A percentile compares a stretch with the other conserved stretches of the same genome.
Conservation (phyloP, 2,888 invertebrate species). For the Oscheius sp. region DNA sequence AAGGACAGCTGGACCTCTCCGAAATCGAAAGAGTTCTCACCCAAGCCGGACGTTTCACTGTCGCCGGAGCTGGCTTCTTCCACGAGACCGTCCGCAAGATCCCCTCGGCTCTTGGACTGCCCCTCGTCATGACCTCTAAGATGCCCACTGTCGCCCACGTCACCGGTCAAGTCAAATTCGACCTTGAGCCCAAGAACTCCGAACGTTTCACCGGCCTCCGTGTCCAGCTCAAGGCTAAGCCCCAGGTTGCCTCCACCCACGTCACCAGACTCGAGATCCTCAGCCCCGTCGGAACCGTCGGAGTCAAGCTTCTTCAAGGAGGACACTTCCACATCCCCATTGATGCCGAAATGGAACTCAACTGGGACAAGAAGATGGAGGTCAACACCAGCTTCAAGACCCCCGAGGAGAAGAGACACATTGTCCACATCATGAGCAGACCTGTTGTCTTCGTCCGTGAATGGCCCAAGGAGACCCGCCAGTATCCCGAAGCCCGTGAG, state of each 20-base stretch:
- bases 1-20: conserved; percentile 50
- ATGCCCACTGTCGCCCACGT: conserved; percentile 56
- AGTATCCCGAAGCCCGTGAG: conserved; percentile 54
- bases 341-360: conserved; percentile 43
- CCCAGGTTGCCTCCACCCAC: conserved; percentile 59
- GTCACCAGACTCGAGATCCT: conserved; percentile 49
- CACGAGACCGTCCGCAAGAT: conserved; percentile 54
- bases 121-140: conserved; percentile 57
- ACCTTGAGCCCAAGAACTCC: conserved; percentile 53
- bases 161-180: conserved; percentile 51
- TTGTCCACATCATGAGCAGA: conserved; percentile 56
- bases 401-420: conserved; percentile 46
- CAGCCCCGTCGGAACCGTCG: conserved; percentile 58
- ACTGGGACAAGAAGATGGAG: conserved; percentile 50
- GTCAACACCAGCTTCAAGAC: conserved; percentile 42
- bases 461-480: conserved; percentile 45
- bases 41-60: conserved; percentile 46
- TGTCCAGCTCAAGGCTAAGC: conserved; percentile 45
- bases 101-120: conserved; percentile 57
- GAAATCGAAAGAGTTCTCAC: conserved; percentile 51
- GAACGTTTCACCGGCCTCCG: conserved; percentile 52
- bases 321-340: conserved; percentile 51
- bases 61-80: conserved; percentile 47
- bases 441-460: conserved; percentile 61
- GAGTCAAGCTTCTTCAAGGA: conserved; percentile 62